A percentile compares a stretch with the other conserved stretches of the same genome.
Conservation (phyloP, 1,140 invertebrate species). For the Trinorchestia longiramus region DNA sequence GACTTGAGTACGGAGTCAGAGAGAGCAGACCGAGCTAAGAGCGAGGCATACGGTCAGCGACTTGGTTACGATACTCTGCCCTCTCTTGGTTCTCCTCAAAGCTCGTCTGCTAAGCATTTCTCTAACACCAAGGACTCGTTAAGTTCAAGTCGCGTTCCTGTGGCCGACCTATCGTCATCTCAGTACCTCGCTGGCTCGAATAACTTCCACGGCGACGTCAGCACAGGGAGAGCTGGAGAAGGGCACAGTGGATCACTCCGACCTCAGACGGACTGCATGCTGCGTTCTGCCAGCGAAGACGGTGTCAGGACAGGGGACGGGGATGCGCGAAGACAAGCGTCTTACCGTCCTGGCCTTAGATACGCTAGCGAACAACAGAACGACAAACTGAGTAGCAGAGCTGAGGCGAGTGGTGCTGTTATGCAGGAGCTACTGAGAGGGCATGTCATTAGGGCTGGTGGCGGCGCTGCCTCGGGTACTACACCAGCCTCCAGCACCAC, state of each 20-base stretch:
- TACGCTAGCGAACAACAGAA: conserved; percentile 49
- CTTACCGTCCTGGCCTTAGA: neutral
- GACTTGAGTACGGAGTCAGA: neutral
- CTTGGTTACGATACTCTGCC: conserved; percentile 27
- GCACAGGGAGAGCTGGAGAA: neutral
- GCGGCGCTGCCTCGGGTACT: neutral
- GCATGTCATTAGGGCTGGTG: conserved; percentile 8
- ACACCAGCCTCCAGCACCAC: neutral
- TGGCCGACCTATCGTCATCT: neutral
- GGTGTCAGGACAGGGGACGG: conserved; percentile 3
- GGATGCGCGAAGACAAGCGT: neutral
- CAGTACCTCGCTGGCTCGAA: neutral
- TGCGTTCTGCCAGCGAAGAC: conserved; percentile 37
- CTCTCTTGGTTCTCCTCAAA: neutral
- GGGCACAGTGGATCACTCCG: neutral
- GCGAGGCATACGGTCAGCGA: neutral
- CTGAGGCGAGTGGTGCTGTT: neutral
- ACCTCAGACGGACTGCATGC: neutral
- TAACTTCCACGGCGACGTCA: neutral
- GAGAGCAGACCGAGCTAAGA: neutral
- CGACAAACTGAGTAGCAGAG: neutral
- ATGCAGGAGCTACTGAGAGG: conserved; percentile 33
- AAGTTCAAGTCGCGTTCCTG: neutral
- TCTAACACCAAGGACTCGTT: neutral
- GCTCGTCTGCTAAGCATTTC: neutral